Evolutionary conservation across 2,797 vertebrate species (phyloP), one percentile per base, ranked within the genome.

Genomic region (Centropyge bicolor): DNA sequence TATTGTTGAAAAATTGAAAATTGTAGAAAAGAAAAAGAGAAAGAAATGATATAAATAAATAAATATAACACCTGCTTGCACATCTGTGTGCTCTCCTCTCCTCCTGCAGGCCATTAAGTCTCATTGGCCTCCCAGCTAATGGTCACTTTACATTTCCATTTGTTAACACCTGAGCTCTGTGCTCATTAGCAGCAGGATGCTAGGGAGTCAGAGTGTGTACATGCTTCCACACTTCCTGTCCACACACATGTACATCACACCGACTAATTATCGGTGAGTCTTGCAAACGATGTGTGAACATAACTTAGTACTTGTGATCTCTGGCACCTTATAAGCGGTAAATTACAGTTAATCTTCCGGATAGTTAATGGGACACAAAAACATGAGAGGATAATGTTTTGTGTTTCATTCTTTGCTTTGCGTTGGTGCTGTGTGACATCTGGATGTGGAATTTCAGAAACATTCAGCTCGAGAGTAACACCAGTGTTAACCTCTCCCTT

Each of bases 151-250:
- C 59, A 75, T 80, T 69, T 80, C 27, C 17, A 41, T 67, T 77
- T 81, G 59, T 85, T 84, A 82, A 74, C 81, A 83, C 76, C 77
- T 80, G 78, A 75, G 48, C 57, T 55, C 54, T 67, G 61, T 41
- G 65, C 74, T 89, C 51, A 78, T 86, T 86, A 86, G 65, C 76
- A 78, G 77, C 82, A 59, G 22, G 61, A 62, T 70, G 38, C 67
- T 45, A 35, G 31, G 70, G 70, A 59, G 38, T 71, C 75, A 17
- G n/a, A 31, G 20, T 52, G 46, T 54, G 31, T 46, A 8, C 60
- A 45, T 54, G 57, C 51, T 61, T 60, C 12, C 51, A 70, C 69
- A 79, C 74, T 3, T 71, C 38, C 61, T 76, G 72, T 87, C 75
- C 70, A 83, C 70, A 63, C 1, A 1, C 20, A 49, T 70, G 67